Base-by-base conservation (phyloP, 2,888 invertebrate genomes). In the Tholera decimalis region DNA sequence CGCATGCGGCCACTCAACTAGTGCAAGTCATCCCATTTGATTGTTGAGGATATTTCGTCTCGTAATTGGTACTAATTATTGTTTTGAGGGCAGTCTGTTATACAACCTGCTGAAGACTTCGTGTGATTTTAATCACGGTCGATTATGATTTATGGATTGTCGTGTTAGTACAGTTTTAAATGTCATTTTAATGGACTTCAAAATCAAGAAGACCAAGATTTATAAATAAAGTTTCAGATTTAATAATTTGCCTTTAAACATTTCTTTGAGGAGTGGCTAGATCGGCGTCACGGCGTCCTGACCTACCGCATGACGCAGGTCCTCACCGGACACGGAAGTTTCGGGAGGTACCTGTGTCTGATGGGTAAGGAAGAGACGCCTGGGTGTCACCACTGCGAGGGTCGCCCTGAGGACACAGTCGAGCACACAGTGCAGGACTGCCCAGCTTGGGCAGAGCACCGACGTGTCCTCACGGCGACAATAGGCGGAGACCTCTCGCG, bases 11-110 rank as follows among this genome's bases (percentile, higher is more conserved):
- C 94, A 91, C 88, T 91, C 87, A 83, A 89, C 86, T 91, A 89
- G 73, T 90, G 92, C 93, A 86, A 94, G 95, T 95, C 95, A 95
- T 95, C 87, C 86, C 86, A 91, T 93, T 94, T 94, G 94, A 95
- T 95, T 94, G 92, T 93, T 83, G 83, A 89, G 86, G 88, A 88
- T 92, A 90, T 90, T 91, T 90, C 89, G 89, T 91, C 87, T 87
- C 85, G 91, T 94, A 94, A 95, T 94, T 94, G 91, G 90, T 91
- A 88, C 90, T 93, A 93, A 95, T 93, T 93, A 93, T 91, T 93
- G 90, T 94, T 94, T 93, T 89, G 88, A 91, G 86, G 88, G 85
- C 87, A 88, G 85, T 88, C 86, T 87, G 84, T 83, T 86, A 66
- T 85, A 85, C 82, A 78, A 80, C 67, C 77, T 85, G 83, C 84